Conservation (phyloP, 2,113 vertebrate species). For the Gasterosteus aculeatus region DNA sequence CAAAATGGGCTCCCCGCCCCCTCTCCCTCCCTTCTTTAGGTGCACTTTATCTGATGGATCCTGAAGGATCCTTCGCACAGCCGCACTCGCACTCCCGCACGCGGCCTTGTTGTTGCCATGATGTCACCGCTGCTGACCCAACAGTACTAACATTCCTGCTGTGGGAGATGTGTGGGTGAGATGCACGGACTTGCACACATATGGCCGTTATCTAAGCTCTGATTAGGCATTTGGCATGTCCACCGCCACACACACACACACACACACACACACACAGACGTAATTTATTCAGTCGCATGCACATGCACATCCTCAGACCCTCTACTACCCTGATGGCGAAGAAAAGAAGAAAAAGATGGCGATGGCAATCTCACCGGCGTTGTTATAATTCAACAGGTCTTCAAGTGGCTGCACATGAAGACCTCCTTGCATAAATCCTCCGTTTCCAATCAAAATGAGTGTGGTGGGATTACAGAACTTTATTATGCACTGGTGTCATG, state of each 20-base stretch:
- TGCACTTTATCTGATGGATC: conserved; percentile 71
- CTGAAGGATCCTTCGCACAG: conserved; percentile 46
- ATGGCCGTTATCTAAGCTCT: conserved; percentile 68
- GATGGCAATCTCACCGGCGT: conserved; percentile 52
- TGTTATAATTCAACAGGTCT: conserved; percentile 73
- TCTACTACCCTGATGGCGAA: conserved; percentile 39
- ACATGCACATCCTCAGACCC: conserved; percentile 50
- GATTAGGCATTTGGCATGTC: conserved; percentile 70
- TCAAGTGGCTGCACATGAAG: conserved; percentile 56
- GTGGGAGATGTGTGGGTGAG: conserved; percentile 54
- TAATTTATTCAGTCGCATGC: conserved; percentile 73
- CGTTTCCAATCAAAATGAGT: conserved; percentile 23
- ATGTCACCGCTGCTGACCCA: conserved; percentile 76
- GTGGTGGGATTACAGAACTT: conserved; percentile 38
- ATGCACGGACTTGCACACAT: conserved; percentile 61
- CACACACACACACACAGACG: conserved; percentile 11
- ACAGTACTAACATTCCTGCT: conserved; percentile 75
- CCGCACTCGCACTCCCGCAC: conserved; percentile 9
- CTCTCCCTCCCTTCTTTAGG: conserved; percentile 45
- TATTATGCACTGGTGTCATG: conserved; percentile 26
- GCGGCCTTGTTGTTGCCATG: conserved; percentile 56
- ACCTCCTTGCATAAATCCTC: conserved; percentile 44
- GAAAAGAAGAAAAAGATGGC: too few species aligned
- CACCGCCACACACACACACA: conserved; percentile 26
- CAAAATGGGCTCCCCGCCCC: conserved; percentile 28